Evolutionary conservation across 37 sponge, comb jelly and placozoan genomes (phyloP), one percentile per base, ranked within the genome.

Genomic region (Chondrosia reniformis): DNA sequence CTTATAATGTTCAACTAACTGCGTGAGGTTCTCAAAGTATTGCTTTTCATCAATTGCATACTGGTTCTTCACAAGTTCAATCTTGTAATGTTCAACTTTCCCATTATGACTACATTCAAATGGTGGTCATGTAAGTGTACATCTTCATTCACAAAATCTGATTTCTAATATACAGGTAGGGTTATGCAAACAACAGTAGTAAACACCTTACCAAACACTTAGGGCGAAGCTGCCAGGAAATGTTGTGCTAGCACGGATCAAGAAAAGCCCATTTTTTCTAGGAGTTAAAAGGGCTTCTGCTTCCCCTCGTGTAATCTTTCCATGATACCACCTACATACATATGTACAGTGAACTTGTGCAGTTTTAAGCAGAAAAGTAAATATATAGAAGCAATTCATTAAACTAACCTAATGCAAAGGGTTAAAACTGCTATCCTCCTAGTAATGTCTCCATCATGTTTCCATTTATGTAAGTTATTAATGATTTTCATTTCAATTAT

Each of bases 41-140:
- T 90, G 91, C 42, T 95, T 93, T 34, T 95, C 91, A 36, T 98
- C 99, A 33, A 94, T 91, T n/a, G 96, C 92, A 45, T 95, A 86
- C 52, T 61, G 77, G 28, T 83, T 61, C 33, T 98, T 81, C 62
- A 63, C 79, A 44, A 45, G 38, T 17, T 71, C 56, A 33, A 98
- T 84, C 6, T 88, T 84, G 83, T 98, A 69, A 44, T 69, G 72
- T 2, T 69, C 72, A 69, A 69, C 42, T 25, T 69, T 69, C 44
- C 2, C 10, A 30, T 69, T 13, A 69, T 39, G 22, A 25, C 72
- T 69, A 40, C n/a, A 12, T 9, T 61, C 7, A 25, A 61, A 22
- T 25, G 27, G n/a, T 61, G 63, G 27, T 19, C 52, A 49, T 15
- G 15, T 15, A 49, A n/a, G n/a, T n/a, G n/a, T n/a, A n/a, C n/a